Conservation (phyloP, 2,797 vertebrate species). For the Rhincodon typus region DNA sequence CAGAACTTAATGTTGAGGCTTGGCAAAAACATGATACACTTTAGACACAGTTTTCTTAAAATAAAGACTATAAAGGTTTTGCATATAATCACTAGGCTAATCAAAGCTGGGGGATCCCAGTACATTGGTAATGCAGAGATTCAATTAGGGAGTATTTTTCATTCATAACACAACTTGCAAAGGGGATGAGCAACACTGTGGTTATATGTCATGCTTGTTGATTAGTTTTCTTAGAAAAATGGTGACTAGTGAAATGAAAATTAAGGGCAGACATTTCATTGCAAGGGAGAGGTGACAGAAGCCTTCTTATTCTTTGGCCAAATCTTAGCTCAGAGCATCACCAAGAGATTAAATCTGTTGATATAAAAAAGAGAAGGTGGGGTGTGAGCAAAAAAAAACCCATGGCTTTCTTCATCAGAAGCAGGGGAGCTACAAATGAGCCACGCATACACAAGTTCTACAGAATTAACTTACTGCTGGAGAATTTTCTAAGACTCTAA, state of each 20-base stretch:
- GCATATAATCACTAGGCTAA: not conserved
- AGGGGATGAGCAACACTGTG: not conserved
- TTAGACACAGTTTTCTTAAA: slow-evolving; percentile 39
- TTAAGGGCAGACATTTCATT: no score
- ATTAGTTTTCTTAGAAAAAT: slow-evolving; percentile 30
- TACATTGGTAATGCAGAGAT: not conserved
- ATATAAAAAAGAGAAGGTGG: not conserved
- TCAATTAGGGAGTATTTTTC: no score
- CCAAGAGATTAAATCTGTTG: not conserved
- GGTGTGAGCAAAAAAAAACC: not conserved
- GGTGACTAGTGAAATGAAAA: not conserved
- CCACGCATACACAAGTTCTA: no score
- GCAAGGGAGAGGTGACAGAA: not conserved
- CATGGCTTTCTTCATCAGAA: not conserved
- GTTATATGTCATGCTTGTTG: not conserved
- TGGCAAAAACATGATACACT: not conserved
- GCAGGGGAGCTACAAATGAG: no score
- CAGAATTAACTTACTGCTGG: not conserved
- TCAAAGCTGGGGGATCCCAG: not conserved
- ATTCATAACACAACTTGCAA: not conserved
- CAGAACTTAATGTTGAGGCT: not conserved
- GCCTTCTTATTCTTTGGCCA: not conserved
- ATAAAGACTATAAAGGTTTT: slow-evolving; percentile 36
- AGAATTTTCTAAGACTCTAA: slow-evolving; percentile 1
- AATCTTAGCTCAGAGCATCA: not conserved